A percentile compares a stretch with the other conserved stretches of the same genome.
Evolutionary conservation across 2,797 vertebrate species (phyloP).

Genomic region (Lerista edwardsae): DNA sequence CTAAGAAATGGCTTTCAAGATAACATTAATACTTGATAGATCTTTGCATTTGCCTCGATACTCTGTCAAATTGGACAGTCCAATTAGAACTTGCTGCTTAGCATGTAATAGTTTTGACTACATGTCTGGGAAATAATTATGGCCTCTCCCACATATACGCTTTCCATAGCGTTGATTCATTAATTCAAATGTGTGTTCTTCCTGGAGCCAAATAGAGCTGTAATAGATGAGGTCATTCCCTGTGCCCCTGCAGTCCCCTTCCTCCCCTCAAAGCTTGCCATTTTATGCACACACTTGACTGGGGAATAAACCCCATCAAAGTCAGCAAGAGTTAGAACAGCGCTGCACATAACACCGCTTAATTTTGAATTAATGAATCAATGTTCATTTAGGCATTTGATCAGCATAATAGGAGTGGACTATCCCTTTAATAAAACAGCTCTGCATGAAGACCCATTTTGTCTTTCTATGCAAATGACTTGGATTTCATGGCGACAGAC

Average conservation of each 20-base stretch:
- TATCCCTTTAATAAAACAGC: neutral
- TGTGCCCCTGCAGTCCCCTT: neutral
- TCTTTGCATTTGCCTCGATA: conserved; percentile 27
- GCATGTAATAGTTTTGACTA: conserved; percentile 43
- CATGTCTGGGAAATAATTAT: conserved; percentile 47
- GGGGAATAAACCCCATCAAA: no score
- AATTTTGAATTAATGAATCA: conserved; percentile 57
- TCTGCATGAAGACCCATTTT: neutral
- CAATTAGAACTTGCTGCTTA: conserved; percentile 42
- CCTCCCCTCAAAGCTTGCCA: no score
- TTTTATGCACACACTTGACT: neutral
- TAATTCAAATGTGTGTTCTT: conserved; percentile 40
- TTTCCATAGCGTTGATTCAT: conserved; percentile 43
- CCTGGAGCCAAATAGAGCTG: conserved; percentile 34
- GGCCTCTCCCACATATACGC: conserved; percentile 34
- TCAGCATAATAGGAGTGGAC: conserved; percentile 33
- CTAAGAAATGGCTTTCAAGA: conserved; percentile 44
- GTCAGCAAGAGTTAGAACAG: no score
- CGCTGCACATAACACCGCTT: neutral
- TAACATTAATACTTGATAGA: conserved; percentile 46
- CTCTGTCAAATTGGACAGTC: conserved; percentile 39
- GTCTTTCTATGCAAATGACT: neutral
- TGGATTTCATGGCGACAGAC: neutral
- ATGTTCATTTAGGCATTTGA: conserved; percentile 32
- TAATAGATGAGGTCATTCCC: conserved; percentile 43